phyloP scores from a whole-genome alignment of 1,140 invertebrate species.

The Bombus huntii region DNA sequence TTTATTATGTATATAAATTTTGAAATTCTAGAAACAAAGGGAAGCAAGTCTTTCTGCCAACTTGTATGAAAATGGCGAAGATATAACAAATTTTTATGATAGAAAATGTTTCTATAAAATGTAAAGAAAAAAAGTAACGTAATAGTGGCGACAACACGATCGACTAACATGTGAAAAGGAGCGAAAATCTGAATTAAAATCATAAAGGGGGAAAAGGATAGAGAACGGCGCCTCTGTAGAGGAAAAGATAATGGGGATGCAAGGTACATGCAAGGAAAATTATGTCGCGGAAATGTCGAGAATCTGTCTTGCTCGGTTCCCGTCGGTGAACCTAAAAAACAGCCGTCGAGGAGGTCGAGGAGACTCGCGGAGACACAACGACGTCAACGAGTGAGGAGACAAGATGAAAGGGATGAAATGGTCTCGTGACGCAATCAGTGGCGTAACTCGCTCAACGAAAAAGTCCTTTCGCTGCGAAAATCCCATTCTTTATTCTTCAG shows the following conservation, averaged over 20 bases:
- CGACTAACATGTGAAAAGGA: not conserved
- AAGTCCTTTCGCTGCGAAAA: not conserved
- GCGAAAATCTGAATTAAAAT: not conserved
- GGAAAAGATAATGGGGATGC: constrained; percentile 2
- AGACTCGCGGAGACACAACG: constrained; percentile 36
- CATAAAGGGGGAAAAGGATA: not conserved
- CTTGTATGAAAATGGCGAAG: no score
- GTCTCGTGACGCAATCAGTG: constrained; percentile 42
- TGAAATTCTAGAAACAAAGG: no score
- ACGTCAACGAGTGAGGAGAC: constrained; percentile 20
- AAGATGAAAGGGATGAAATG: constrained; percentile 40
- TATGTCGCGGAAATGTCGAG: constrained; percentile 48
- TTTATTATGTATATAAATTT: no score
- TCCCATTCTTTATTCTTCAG: not conserved
- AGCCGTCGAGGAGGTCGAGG: constrained; percentile 19
- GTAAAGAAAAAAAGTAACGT: not conserved
- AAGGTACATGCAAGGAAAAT: constrained; percentile 24
- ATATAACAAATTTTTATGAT: no score
- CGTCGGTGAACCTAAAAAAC: constrained; percentile 43
- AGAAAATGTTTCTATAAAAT: not conserved
- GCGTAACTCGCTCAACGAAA: not conserved
- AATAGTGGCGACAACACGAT: not conserved
- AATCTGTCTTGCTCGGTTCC: constrained; percentile 23
- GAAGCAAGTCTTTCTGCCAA: no score
- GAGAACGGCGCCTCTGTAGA: not conserved